phyloP scores from a whole-genome alignment of 1,140 invertebrate genomes.

The Asbolus verrucosus region DNA sequence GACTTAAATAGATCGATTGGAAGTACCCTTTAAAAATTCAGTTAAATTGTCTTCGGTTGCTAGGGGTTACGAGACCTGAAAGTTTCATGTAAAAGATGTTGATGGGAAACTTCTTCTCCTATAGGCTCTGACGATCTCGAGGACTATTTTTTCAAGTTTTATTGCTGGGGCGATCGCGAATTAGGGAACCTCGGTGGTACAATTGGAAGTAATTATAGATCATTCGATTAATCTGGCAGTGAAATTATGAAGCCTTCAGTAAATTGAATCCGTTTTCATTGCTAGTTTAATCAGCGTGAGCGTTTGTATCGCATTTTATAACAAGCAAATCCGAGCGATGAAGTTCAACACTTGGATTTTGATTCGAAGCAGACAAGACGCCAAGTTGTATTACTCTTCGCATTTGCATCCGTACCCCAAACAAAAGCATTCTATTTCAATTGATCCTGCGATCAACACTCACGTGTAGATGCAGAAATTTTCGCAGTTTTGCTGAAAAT shows the following conservation, averaged over 20 bases:
- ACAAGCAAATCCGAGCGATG: slow-evolving; percentile 28
- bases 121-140: neutral
- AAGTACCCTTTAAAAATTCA: slow-evolving; percentile 7
- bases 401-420: slow-evolving; percentile 26
- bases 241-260: slow-evolving; percentile 24
- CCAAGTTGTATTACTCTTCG: slow-evolving; percentile 17
- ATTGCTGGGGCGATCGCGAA: neutral
- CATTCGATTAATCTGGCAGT: slow-evolving; percentile 30
- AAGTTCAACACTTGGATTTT: slow-evolving; percentile 33
- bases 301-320: slow-evolving; percentile 35
- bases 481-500: neutral
- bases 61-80: neutral
- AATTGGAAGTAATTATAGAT: slow-evolving; percentile 24
- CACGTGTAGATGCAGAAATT: slow-evolving; percentile 1
- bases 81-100: slow-evolving; percentile 15
- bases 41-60: neutral
- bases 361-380: slow-evolving; percentile 36
- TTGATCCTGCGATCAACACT: slow-evolving; percentile 11
- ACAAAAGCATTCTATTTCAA: slow-evolving; percentile 28
- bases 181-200: neutral
- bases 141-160: slow-evolving; percentile 10
- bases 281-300: slow-evolving; percentile 30
- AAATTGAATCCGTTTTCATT: slow-evolving; percentile 38
- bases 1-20: neutral
- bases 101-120: neutral